Percentiles rank a stretch among this genome's conserved stretches.
Conservation (phyloP, 2,797 vertebrate species). For the Scarus forsteni region DNA sequence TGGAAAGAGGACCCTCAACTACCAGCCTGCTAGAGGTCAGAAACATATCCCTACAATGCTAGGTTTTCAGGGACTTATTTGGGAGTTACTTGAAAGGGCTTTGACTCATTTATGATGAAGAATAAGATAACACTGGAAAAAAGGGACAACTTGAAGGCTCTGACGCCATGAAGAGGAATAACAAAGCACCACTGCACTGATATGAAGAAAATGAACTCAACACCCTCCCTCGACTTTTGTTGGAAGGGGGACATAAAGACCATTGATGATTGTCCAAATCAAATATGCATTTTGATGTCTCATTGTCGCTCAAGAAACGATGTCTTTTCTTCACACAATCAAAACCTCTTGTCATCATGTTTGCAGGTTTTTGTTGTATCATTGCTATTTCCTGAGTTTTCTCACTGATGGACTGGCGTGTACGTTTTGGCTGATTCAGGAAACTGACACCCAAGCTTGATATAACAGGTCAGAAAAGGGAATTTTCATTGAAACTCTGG, state of each 20-base stretch:
- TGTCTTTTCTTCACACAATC: conserved; percentile 52
- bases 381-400: conserved; percentile 19
- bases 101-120: conserved; percentile 37
- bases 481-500: conserved; percentile 48
- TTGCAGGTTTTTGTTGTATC: conserved; percentile 20
- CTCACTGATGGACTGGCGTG: conserved; percentile 7
- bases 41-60: conserved; percentile 44
- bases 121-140: conserved; percentile 41
- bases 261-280: conserved; percentile 65
- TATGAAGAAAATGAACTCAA: conserved; percentile 47
- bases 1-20: conserved; percentile 30
- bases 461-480: conserved; percentile 10
- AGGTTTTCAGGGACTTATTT: conserved; percentile 71
- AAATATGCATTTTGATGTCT: conserved; percentile 73
- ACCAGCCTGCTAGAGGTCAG: conserved; percentile 22
- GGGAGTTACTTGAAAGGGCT: conserved; percentile 66
- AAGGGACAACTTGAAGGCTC: conserved; percentile 53
- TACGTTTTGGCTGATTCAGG: conserved; percentile 16
- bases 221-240: conserved; percentile 53
- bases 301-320: conserved; percentile 53
- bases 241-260: conserved; percentile 53
- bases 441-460: conserved; percentile 23
- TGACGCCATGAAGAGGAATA: conserved; percentile 45
- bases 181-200: conserved; percentile 68
- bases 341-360: conserved; percentile 39